Evolutionary conservation across 2,888 invertebrate species (phyloP).

Genomic region (Vesta saturnalis): DNA sequence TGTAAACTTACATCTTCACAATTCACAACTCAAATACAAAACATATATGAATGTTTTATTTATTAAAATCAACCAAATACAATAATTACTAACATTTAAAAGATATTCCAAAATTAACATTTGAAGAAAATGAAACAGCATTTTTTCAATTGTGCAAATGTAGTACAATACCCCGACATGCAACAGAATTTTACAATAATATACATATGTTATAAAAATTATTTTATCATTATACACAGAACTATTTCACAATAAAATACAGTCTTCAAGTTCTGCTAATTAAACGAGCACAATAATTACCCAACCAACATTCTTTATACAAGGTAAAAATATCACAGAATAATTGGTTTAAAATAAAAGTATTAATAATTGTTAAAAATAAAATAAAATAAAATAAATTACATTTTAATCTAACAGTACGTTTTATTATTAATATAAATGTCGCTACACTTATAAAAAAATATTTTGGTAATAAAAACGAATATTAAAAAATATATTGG

Average conservation of each 20-base stretch:
- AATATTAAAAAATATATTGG: not conserved
- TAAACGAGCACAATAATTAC: too few species aligned
- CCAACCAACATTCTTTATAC: not conserved
- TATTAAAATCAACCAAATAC: not conserved
- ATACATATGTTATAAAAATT: not conserved
- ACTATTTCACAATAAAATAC: not conserved
- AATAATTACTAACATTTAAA: not conserved
- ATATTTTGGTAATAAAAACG: not conserved
- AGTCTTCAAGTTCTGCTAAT: conserved; percentile 1
- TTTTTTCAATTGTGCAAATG: not conserved
- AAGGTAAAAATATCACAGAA: not conserved
- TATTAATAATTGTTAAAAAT: conserved; percentile 1
- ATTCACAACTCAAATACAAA: too few species aligned
- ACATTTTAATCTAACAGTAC: not conserved
- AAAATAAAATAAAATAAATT: too few species aligned
- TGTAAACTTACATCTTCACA: too few species aligned
- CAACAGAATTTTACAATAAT: not conserved
- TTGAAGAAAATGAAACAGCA: conserved; percentile 5
- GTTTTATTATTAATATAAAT: not conserved
- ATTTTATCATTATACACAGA: too few species aligned
- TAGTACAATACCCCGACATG: not conserved
- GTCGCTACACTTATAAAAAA: too few species aligned
- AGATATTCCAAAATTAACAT: not conserved
- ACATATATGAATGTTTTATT: conserved; percentile 13
- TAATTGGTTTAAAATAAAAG: not conserved